These are phyloP conservation scores for Dione juno DNA, from an alignment of 2,888 invertebrate species.

Conservation along the genomic window DNA sequence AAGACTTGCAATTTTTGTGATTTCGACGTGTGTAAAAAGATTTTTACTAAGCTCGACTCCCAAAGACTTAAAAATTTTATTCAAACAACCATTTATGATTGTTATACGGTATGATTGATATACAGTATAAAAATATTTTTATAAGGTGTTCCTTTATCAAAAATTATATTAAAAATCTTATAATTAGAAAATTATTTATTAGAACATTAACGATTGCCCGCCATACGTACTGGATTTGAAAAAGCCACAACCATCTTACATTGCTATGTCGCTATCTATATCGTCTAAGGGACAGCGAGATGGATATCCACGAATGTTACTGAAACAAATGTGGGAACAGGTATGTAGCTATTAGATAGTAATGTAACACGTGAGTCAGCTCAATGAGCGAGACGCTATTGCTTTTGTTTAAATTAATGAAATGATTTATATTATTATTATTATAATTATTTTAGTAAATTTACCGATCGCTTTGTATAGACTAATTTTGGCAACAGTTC, in stretches of 20 bases:
- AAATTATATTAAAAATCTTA: not conserved
- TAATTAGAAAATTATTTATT: conserved; percentile 34
- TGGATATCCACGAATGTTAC: conserved; percentile 68
- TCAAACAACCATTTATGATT: too few relatives aligned
- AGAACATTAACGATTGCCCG: conserved; percentile 74
- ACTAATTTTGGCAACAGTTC: too few relatives aligned
- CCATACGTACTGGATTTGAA: conserved; percentile 70
- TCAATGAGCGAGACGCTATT: too few relatives aligned
- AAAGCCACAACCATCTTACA: conserved; percentile 69
- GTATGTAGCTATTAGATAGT: too few relatives aligned
- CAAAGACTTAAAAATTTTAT: not conserved
- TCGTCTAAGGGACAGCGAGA: conserved; percentile 76
- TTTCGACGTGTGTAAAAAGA: not conserved
- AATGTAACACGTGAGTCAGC: too few relatives aligned
- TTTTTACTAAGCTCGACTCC: not conserved
- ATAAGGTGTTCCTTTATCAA: not conserved
- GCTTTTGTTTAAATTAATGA: too few relatives aligned
- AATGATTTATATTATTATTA: too few relatives aligned
- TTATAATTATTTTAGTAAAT: too few relatives aligned
- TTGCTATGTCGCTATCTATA: conserved; percentile 69
- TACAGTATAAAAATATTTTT: too few relatives aligned
- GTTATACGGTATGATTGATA: too few relatives aligned
- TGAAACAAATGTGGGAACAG: conserved; percentile 76
- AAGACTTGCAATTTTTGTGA: too few relatives aligned
- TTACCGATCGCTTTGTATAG: too few relatives aligned